Base-by-base conservation (phyloP, 1,140 invertebrate genomes). In the Eriocheir sinensis region DNA sequence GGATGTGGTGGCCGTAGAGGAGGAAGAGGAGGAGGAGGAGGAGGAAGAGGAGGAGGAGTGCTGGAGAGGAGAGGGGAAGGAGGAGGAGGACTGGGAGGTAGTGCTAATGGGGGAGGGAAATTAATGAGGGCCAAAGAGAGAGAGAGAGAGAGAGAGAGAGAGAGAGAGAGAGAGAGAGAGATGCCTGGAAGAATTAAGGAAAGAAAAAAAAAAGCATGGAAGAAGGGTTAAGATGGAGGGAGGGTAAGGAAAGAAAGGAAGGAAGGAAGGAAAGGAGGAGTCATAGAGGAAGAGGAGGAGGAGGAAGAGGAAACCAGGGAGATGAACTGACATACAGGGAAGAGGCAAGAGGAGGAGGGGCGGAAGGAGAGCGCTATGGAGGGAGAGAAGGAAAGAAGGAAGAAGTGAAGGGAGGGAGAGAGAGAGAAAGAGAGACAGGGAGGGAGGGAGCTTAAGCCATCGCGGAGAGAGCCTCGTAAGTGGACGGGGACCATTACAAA, bases 121-220 rank as follows among this genome's bases (percentile, higher is more conserved):
- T 40, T 38, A 86, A 41, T 40, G 83, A 86, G 83, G 17, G 48
- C 17, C n/a, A 90, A 17, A 89, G 38, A 48, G 88, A 89, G 44
- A 40, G 38, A 89, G 88, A 48, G 44, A 48, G 38, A 44, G 88
- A 48, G 88, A 44, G 88, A 85, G 88, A 15, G 41, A 53, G 89
- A 60, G 53, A 60, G 41, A 60, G 89, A 60, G 89, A 91, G 40
- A 86, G 83, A 86, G 83, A 86, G 83, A 86, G 89, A 86, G 83
- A 41, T 12, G 36, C 15, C 21, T 21, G 36, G 83, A 86, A n/a
- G n/a, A 8, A 72, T 53, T 53, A 9, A 4, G 30, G n/a, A 72
- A 83, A 6, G 2, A 38, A 83, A 83, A 38, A 83, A 83, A n/a
- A 83, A 83, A 0, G n/a, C 36, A 83, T 12, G 3, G 30, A n/a